Evolutionary conservation across 2,888 invertebrate species (phyloP).

Genomic region (Encarsia formosa): DNA sequence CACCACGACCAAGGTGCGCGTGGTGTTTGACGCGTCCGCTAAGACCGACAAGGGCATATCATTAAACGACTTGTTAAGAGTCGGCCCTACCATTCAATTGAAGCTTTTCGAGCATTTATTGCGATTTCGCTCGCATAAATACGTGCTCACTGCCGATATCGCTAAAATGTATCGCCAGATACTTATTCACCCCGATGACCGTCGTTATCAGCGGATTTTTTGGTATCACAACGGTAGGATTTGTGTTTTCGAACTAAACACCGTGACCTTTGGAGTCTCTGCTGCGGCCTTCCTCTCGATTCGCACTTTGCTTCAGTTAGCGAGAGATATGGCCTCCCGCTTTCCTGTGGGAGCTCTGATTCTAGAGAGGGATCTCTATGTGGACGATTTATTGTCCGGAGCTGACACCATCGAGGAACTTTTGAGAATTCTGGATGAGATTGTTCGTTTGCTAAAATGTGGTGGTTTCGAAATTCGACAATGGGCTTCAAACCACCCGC

Average conservation of each 20-base stretch:
- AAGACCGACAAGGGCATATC: conserved; percentile 24
- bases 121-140: conserved; percentile 5
- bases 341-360: conserved; percentile 16
- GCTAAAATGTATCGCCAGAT: conserved; percentile 8
- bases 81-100: conserved; percentile 34
- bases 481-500: background rate
- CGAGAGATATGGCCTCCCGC: conserved; percentile 20
- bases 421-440: conserved; percentile 3
- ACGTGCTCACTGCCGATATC: conserved; percentile 19
- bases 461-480: background rate
- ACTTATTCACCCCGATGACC: conserved; percentile 12
- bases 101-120: conserved; percentile 24
- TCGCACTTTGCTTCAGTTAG: conserved; percentile 17
- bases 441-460: background rate
- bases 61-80: conserved; percentile 31
- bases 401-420: conserved; percentile 24
- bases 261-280: conserved; percentile 22
- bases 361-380: conserved; percentile 25
- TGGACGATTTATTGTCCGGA: conserved; percentile 30
- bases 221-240: conserved; percentile 5
- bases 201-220: conserved; percentile 12
- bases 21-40: conserved; percentile 30
- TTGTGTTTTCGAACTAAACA: conserved; percentile 10
- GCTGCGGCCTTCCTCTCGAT: conserved; percentile 18
- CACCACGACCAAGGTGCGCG: conserved; percentile 28